A percentile compares a stretch with the other conserved stretches of the same genome.
These are phyloP conservation scores for Uloborus diversus DNA, from an alignment of 1,140 invertebrate species.

Conservation along the genomic window DNA sequence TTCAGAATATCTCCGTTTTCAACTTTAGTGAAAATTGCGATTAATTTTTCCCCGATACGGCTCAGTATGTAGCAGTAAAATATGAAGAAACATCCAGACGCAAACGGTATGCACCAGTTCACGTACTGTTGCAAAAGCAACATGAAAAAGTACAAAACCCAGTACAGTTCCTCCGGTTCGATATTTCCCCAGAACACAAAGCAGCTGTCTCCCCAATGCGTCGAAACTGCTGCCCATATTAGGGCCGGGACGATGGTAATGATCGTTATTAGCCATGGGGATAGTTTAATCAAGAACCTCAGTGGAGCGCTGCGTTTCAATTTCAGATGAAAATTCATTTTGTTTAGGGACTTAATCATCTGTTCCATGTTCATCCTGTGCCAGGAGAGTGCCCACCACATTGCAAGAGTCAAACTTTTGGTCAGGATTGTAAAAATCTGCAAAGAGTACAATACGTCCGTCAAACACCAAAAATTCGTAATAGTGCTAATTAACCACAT, in stretches of 20 bases:
- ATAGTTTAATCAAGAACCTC: background rate
- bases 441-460: constrained; percentile 8
- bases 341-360: background rate
- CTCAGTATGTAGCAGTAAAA: constrained; percentile 21
- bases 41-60: background rate
- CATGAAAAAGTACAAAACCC: constrained; percentile 10
- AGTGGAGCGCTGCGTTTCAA: background rate
- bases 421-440: constrained; percentile 25
- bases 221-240: constrained; percentile 2
- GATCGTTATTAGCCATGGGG: constrained; percentile 5
- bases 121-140: constrained; percentile 25
- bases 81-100: constrained; percentile 3
- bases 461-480: constrained; percentile 31
- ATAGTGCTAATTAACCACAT: constrained; percentile 21
- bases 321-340: background rate
- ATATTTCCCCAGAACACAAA: background rate
- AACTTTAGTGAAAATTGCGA: background rate
- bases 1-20: constrained; percentile 6
- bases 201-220: background rate
- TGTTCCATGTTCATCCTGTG: background rate
- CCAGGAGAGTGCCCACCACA: constrained; percentile 18
- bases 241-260: constrained; percentile 2
- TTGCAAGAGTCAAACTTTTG: background rate
- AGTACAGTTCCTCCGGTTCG: background rate
- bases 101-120: constrained; percentile 29